Evolutionary conservation across 2,888 invertebrate species (phyloP).

Genomic region (Lysandra coridon): DNA sequence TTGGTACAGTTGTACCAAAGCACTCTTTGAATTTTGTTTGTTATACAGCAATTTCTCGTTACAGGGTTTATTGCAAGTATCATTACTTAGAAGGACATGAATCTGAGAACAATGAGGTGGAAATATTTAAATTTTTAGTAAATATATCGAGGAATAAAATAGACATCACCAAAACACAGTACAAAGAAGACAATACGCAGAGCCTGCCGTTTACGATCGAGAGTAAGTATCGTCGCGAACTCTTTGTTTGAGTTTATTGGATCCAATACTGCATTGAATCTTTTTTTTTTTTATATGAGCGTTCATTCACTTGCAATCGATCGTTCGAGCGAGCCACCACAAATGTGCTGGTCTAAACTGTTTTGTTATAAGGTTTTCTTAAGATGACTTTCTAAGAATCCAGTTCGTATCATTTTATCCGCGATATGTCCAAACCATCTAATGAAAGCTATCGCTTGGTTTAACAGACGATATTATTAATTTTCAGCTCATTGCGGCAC

Average conservation of each 20-base stretch:
- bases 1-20: background rate
- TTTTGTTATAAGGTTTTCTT: too few species aligned
- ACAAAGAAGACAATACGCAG: constrained; percentile 53
- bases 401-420: too few species aligned
- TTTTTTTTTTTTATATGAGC: background rate
- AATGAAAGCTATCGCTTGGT: too few species aligned
- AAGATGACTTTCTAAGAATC: too few species aligned
- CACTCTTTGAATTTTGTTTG: background rate
- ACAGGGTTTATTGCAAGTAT: constrained; percentile 92
- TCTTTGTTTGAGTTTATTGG: background rate
- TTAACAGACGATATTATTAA: too few species aligned
- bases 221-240: constrained; percentile 51
- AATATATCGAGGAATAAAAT: constrained; percentile 79
- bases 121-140: constrained; percentile 87
- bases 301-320: background rate
- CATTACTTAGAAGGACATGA: constrained; percentile 90
- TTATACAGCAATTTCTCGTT: constrained; percentile 31
- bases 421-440: too few species aligned
- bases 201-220: constrained; percentile 51
- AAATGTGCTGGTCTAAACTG: too few species aligned
- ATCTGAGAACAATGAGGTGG: constrained; percentile 86
- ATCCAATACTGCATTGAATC: background rate
- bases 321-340: background rate
- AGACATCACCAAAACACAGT: constrained; percentile 68
- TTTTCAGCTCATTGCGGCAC: constrained; percentile 83